These are phyloP conservation scores for Psammodynastes pulverulentus DNA, from an alignment of 2,113 vertebrate genomes.

Conservation along the genomic window DNA sequence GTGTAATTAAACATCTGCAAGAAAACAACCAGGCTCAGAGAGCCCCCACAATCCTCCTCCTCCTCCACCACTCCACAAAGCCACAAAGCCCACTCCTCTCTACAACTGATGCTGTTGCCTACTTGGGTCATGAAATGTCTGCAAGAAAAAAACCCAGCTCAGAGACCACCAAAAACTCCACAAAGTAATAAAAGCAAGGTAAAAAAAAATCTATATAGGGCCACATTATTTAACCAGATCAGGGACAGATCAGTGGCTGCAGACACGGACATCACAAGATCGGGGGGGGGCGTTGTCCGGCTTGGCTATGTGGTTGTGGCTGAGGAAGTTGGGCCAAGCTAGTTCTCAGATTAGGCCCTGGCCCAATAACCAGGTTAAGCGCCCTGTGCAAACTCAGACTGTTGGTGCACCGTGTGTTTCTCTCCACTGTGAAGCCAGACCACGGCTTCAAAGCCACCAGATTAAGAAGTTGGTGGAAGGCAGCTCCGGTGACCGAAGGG, in stretches of 20 bases:
- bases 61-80: background rate
- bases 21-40: background rate
- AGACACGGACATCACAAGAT: background rate
- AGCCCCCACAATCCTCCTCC: too few species aligned
- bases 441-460: background rate
- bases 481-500: background rate
- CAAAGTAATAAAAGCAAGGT: too few species aligned
- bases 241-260: background rate
- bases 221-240: background rate
- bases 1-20: too few species aligned
- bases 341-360: background rate
- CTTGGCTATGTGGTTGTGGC: background rate
- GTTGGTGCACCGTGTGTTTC: background rate
- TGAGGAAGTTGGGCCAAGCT: background rate
- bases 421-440: background rate
- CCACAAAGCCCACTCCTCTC: background rate
- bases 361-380: background rate
- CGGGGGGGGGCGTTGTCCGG: too few species aligned
- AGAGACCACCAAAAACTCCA: too few species aligned
- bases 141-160: too few species aligned
- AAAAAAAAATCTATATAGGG: too few species aligned
- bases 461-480: background rate
- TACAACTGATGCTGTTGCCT: background rate
- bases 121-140: too few species aligned
- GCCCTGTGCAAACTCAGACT: background rate